Evolutionary conservation across 1,140 invertebrate species (phyloP).

Genomic region (Bombus soroeensis): DNA sequence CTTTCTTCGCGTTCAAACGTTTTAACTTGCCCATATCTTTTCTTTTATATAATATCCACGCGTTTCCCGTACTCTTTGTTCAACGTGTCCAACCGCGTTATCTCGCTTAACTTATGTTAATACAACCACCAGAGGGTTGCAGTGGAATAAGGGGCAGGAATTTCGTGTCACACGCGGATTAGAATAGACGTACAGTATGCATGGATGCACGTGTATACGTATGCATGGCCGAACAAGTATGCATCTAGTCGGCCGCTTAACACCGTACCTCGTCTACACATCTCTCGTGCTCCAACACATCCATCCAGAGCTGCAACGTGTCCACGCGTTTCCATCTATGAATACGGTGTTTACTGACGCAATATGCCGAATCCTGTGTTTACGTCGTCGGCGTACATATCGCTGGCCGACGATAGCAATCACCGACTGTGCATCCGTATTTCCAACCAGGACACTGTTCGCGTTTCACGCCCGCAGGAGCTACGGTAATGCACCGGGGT

Average conservation of each 20-base stretch:
- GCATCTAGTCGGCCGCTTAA: constrained; percentile 53
- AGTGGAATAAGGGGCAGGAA: background rate
- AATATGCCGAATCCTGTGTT: constrained; percentile 67
- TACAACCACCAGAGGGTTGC: background rate
- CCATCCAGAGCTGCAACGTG: constrained; percentile 13
- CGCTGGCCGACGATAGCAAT: constrained; percentile 62
- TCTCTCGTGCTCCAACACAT: background rate
- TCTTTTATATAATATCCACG: background rate
- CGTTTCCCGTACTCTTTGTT: constrained; percentile 28
- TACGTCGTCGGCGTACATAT: constrained; percentile 62
- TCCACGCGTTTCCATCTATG: constrained; percentile 57
- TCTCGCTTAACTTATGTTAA: constrained; percentile 59
- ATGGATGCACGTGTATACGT: background rate
- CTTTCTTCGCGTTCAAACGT: constrained; percentile 22
- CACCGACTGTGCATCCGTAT: constrained; percentile 58
- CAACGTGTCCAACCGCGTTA: background rate
- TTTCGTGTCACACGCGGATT: constrained; percentile 35
- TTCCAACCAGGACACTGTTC: constrained; percentile 22
- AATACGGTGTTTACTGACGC: constrained; percentile 64
- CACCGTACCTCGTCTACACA: constrained; percentile 17
- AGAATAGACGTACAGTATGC: constrained; percentile 14
- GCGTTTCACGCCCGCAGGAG: background rate
- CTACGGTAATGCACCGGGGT: background rate
- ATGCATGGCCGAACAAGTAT: constrained; percentile 44
- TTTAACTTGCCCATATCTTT: constrained; percentile 5